Evolutionary conservation across 2,888 invertebrate species (phyloP), one percentile per base, ranked within the genome.

Genomic region (Brenthis ino): DNA sequence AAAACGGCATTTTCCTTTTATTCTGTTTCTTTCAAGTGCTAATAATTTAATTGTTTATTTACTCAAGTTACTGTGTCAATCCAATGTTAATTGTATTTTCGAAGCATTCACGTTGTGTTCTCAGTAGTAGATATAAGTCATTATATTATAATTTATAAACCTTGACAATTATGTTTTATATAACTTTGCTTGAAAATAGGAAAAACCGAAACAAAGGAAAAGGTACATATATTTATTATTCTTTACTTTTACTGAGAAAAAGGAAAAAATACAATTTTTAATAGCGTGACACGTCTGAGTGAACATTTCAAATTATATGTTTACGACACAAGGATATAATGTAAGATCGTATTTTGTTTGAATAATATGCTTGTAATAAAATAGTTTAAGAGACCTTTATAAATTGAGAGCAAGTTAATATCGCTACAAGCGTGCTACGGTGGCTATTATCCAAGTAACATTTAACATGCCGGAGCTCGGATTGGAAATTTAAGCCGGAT

Each of bases 401-500:
- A 68, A 64, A 68, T 48, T 58, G 37, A 54, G 64, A 55, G 58
- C 64, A 68, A 64, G 58, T 65, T 57, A 65, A 69, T 61, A 57
- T 57, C 33, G 57, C 61, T 51, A 65, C 65, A 55, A 56, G 53
- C 61, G 69, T 65, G 61, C 60, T 69, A 65, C 65, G 65, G 60
- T 69, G 28, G 61, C 65, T 65, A 61, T 65, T 65, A 69, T 65
- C 47, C 56, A 57, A 61, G 61, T 69, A 69, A 69, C 65, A 69
- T 69, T 69, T 65, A 65, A 54, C 66, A 47, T 65, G 57, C 69
- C 61, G 24, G 61, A 61, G 67, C 47, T 43, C 8, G 61, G 61
- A 69, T 69, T 69, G 69, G 65, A 69, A 69, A 65, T 65, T 65
- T 65, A 69, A 69, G 65, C 65, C 69, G 65, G 69, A 60, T 69